Conservation (phyloP, 2,888 invertebrate genomes). For the Cyaniris semiargus region DNA sequence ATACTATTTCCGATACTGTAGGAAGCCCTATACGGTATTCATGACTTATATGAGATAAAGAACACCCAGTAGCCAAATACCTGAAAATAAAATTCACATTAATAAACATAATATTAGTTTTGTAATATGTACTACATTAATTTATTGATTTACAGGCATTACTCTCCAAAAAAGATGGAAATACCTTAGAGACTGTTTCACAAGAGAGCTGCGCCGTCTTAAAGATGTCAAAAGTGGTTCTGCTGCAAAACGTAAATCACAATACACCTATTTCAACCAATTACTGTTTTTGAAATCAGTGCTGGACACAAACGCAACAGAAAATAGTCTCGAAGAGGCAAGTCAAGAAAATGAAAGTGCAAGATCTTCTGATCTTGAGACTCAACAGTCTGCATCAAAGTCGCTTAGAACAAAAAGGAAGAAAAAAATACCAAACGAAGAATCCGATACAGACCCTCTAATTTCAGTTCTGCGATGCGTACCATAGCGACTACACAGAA, state of each 20-base stretch:
- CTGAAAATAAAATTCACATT: too few species aligned
- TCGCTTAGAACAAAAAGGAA: conserved; percentile 39
- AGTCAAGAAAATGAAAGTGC: conserved; percentile 39
- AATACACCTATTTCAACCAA: conserved; percentile 39
- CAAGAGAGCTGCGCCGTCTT: conserved; percentile 38
- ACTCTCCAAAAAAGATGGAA: conserved; percentile 22
- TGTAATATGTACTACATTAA: conserved; percentile 14
- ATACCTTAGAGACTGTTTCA: conserved; percentile 36
- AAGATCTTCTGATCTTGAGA: conserved; percentile 39
- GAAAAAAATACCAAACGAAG: conserved; percentile 39
- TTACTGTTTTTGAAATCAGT: conserved; percentile 38
- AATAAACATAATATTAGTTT: background rate
- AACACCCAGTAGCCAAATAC: too few species aligned
- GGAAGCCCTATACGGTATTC: too few species aligned
- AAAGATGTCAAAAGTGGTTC: conserved; percentile 39
- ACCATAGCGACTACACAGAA: conserved; percentile 37
- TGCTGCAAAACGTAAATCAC: conserved; percentile 38
- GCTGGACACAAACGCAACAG: conserved; percentile 36
- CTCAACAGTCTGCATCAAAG: conserved; percentile 39
- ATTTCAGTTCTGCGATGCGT: conserved; percentile 37
- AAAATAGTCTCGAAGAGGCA: conserved; percentile 38
- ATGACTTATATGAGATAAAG: too few species aligned
- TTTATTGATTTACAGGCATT: conserved; percentile 21
- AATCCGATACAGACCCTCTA: conserved; percentile 38
- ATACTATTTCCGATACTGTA: too few species aligned